Evolutionary conservation across 2,113 vertebrate species (phyloP).

Genomic region (Silurus glanis): DNA sequence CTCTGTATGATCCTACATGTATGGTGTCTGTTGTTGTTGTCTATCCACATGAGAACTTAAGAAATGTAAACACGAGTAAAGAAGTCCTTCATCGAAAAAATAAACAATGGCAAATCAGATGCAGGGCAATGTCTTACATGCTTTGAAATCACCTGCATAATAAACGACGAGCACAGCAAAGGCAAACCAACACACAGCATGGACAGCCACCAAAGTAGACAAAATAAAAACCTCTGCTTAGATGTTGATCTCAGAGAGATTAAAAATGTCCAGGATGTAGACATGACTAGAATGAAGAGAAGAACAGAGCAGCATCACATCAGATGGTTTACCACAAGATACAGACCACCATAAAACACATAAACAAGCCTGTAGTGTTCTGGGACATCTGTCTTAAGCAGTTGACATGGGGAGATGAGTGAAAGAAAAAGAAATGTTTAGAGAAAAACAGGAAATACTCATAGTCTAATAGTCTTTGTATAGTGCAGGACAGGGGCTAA

Average conservation of each 20-base stretch:
- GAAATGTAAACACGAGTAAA: background rate
- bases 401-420: background rate
- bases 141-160: background rate
- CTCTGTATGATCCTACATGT: background rate
- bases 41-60: background rate
- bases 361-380: slow-evolving; percentile 16
- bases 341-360: slow-evolving; percentile 24
- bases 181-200: background rate
- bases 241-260: slow-evolving; percentile 10
- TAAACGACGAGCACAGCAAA: background rate
- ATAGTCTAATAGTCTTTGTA: background rate
- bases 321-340: slow-evolving; percentile 28
- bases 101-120: background rate
- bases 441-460: background rate
- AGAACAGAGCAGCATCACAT: slow-evolving; percentile 18
- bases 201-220: background rate
- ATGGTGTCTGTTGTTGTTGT: background rate
- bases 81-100: background rate
- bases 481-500: too few relatives aligned
- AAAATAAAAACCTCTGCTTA: background rate
- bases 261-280: slow-evolving; percentile 5
- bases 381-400: background rate
- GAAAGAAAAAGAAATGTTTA: background rate
- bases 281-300: background rate
- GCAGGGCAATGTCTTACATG: too few relatives aligned